Percentiles rank a stretch among this genome's conserved stretches.
Conservation (phyloP, 92 coral and sea anemone genomes). For the Metridium senile region DNA sequence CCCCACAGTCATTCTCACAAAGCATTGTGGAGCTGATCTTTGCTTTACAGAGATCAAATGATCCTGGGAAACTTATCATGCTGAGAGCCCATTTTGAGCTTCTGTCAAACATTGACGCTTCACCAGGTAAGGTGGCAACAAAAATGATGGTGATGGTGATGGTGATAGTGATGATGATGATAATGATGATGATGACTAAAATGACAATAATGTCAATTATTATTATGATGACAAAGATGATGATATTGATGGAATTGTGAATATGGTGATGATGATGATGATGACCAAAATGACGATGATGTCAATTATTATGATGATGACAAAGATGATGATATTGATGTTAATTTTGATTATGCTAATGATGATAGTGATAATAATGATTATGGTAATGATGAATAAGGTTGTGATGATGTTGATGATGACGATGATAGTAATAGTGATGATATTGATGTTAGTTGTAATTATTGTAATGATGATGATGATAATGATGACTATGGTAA, state of each 20-base stretch:
- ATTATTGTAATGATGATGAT: background rate
- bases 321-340: too few relatives aligned
- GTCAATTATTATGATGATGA: too few relatives aligned
- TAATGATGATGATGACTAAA: too few relatives aligned
- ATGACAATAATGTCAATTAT: too few relatives aligned
- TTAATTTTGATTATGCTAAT: background rate
- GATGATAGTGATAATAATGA: background rate
- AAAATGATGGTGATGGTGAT: background rate
- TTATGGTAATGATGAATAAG: background rate
- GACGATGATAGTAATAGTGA: background rate
- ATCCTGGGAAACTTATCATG: conserved; percentile 91
- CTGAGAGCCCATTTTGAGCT: conserved; percentile 88
- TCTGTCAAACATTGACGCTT: conserved; percentile 87
- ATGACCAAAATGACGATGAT: background rate
- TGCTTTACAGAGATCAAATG: conserved; percentile 91
- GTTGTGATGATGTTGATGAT: background rate
- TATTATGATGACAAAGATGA: background rate
- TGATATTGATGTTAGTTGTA: background rate
- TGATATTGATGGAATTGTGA: background rate
- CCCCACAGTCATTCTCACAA: conserved; percentile 94
- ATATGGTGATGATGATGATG: too few relatives aligned
- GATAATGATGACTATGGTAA: background rate
- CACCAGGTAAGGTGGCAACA: conserved; percentile 76
- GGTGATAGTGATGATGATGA: background rate
- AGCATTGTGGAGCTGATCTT: conserved; percentile 94